A percentile compares a stretch with the other conserved stretches of the same genome.
Conservation (phyloP, 2,113 vertebrate species). For the Spheniscus mendiculus region DNA sequence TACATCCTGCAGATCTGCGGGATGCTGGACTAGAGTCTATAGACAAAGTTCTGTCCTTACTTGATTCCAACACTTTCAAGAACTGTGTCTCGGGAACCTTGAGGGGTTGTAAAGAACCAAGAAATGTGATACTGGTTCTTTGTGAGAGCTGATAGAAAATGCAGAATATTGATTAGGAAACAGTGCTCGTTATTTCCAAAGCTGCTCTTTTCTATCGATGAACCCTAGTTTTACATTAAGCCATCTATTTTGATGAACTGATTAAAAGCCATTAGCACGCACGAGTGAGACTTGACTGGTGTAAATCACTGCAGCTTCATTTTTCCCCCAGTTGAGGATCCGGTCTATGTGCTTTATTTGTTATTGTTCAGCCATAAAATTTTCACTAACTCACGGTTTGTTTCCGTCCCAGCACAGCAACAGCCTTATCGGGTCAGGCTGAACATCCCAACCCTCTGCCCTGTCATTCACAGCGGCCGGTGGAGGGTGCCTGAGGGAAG, state of each 20-base stretch:
- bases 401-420: not conserved
- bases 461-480: no score
- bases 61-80: not conserved
- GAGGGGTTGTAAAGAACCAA: not conserved
- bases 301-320: not conserved
- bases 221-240: not conserved
- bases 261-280: not conserved
- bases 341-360: not conserved
- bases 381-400: not conserved
- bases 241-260: not conserved
- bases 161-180: not conserved
- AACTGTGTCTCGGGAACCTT: not conserved
- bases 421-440: rapidly evolving
- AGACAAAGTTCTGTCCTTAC: not conserved
- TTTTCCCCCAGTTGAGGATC: not conserved
- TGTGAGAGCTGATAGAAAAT: not conserved
- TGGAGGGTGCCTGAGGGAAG: not conserved
- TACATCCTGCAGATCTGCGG: not conserved
- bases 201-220: not conserved
- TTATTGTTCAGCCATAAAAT: not conserved
- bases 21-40: not conserved
- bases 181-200: not conserved
- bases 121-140: not conserved
- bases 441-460: not conserved
- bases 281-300: not conserved